A percentile compares a stretch with the other conserved stretches of the same genome.
Evolutionary conservation across 2,888 invertebrate genomes (phyloP).

Genomic region (Cryptocephalus moraei): DNA sequence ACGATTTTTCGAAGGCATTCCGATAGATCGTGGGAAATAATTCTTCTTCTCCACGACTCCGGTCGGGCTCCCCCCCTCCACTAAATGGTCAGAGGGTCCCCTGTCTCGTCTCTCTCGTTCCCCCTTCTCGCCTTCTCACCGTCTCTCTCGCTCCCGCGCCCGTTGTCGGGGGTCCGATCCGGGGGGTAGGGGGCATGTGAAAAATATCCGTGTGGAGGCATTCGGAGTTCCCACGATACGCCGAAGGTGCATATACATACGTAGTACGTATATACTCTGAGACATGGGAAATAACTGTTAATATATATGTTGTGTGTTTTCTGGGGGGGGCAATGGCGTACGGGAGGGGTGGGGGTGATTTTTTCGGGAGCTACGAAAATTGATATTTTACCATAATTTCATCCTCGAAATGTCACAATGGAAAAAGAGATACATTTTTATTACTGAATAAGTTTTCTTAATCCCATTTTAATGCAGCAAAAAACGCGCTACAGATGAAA

Average conservation of each 20-base stretch:
- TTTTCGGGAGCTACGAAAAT: too few relatives aligned
- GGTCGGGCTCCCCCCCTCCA: not conserved
- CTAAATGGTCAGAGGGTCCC: not conserved
- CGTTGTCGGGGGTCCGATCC: not conserved
- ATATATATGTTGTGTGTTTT: slow-evolving; percentile 5
- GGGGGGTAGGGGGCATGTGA: not conserved
- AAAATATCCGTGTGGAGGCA: not conserved
- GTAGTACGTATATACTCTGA: slow-evolving; percentile 15
- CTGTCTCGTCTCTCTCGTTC: not conserved
- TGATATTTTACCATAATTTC: too few relatives aligned
- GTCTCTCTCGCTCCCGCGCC: not conserved
- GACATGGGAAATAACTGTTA: slow-evolving; percentile 27
- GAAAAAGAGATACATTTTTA: too few relatives aligned
- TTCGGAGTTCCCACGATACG: not conserved
- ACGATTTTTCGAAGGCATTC: not conserved
- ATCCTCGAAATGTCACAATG: too few relatives aligned
- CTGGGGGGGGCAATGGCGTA: not conserved
- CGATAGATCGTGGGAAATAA: slow-evolving; percentile 1
- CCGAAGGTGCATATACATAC: not conserved
- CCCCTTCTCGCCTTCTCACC: not conserved
- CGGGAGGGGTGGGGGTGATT: not conserved
- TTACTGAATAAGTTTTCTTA: too few relatives aligned
- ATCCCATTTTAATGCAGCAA: too few relatives aligned
- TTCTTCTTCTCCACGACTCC: not conserved
- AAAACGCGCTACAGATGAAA: too few relatives aligned